Base-by-base conservation (phyloP, 2,797 vertebrate species). In the Toxotes lorentzi region DNA sequence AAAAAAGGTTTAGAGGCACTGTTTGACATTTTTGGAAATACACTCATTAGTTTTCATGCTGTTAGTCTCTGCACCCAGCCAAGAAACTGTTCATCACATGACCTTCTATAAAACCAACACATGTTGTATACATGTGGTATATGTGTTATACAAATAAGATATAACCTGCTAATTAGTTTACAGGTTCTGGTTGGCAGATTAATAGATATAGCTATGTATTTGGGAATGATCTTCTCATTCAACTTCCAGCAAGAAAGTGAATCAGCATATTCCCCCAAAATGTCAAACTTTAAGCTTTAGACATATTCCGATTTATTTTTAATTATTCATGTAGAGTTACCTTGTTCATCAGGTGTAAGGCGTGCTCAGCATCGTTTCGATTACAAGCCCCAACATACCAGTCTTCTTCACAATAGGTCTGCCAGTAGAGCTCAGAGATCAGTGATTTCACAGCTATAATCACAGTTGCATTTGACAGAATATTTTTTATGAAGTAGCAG, bases 311-410 rank as follows among this genome's bases (percentile, higher is more conserved):
- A 16, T 61, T 3, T 12, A 43, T 27, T 41, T 27, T 11, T 5
- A 23, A 11, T 16, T 16, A 0, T 60, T 68, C 2, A 17, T 8
- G 11, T 14, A 16, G 16, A 32, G 4, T 47, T 94, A 98, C 97
- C 92, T 83, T 94, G 87, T 95, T 96, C 62, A 96, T 93, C 69
- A 95, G 88, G 74, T 95, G 89, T 66, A 99, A 86, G 7, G 96
- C 96, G 5, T 95, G 94, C 72, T 98, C 97, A 5, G 96, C 96
- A 38, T 95, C 92, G 4, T 91, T 89, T 41, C 97, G 96, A 59
- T 89, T 88, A 5, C 88, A 95, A 11, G 93, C 51, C 73, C 96
- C 96, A 4, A 96, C 2, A 4, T 98, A 98, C 97, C 98, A 98
- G 83, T 90, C 90, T 13, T 92, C 89, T 61, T 91, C 84, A 34